Evolutionary conservation across 37 sponge, comb jelly and placozoan genomes (phyloP).

Genomic region (Cliona cf. orientalis): DNA sequence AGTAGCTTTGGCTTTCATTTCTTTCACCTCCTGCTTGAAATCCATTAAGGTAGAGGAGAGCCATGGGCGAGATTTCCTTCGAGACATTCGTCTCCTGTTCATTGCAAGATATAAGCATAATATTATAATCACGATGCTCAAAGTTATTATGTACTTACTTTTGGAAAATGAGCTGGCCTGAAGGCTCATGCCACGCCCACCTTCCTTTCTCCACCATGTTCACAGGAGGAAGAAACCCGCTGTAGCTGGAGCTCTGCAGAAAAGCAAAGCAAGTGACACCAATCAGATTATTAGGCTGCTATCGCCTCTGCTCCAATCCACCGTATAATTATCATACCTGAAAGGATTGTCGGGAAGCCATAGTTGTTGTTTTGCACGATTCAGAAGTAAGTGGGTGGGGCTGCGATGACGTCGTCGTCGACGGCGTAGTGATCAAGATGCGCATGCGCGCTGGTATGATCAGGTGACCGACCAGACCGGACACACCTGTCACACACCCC

Average conservation of each 20-base stretch:
- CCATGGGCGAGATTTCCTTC: background rate
- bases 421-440: no score
- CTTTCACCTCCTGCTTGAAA: background rate
- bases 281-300: no score
- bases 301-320: no score
- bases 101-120: background rate
- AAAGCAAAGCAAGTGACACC: no score
- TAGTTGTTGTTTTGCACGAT: no score
- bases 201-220: background rate
- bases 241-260: background rate
- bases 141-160: background rate
- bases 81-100: background rate
- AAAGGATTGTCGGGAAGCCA: no score
- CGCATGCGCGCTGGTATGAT: no score
- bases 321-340: no score
- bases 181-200: slow-evolving; percentile 15
- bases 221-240: background rate
- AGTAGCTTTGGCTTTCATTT: background rate
- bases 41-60: background rate
- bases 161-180: background rate
- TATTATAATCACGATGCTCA: background rate
- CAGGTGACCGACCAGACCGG: no score
- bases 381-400: background rate
- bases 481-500: background rate
- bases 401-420: no score